Percentiles rank a stretch among this genome's conserved stretches.
These are phyloP conservation scores for Chrysemys picta DNA, from an alignment of 2,113 vertebrate genomes.

Conservation along the genomic window DNA sequence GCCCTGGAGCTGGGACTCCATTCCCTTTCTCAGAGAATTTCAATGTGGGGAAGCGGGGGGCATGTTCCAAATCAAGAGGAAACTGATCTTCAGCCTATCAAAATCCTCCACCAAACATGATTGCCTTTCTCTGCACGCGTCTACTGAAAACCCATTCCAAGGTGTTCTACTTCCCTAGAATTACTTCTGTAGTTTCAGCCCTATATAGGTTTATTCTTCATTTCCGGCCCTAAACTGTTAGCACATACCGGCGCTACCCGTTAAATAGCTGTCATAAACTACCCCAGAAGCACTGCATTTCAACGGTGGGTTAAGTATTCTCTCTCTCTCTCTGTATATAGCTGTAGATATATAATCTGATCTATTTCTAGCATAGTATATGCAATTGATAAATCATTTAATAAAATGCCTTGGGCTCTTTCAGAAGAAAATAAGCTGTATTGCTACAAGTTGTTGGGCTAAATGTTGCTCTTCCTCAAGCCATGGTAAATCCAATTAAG, in stretches of 20 bases:
- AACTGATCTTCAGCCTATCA: not conserved
- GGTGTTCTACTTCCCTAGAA: not conserved
- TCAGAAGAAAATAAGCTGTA: not conserved
- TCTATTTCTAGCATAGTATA: not conserved
- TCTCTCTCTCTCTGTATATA: accelerated
- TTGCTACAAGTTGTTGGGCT: not conserved
- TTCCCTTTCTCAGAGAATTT: not conserved
- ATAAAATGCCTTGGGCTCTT: accelerated
- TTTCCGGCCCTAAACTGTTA: not conserved
- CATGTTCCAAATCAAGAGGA: not conserved
- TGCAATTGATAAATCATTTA: accelerated
- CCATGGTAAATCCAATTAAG: not conserved
- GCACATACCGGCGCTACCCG: not conserved
- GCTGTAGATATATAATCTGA: not conserved
- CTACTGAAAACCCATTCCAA: not conserved
- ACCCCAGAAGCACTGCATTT: not conserved
- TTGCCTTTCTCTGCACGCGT: not conserved
- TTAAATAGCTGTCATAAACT: not conserved
- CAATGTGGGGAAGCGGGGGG: not conserved
- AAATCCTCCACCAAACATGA: not conserved
- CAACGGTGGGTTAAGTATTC: accelerated
- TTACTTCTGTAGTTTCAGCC: not conserved
- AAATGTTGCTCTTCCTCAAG: not conserved
- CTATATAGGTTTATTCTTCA: not conserved
- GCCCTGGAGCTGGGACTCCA: not conserved